Conservation (phyloP, 2,797 vertebrate species). For the Craterocephalus amniculus region DNA sequence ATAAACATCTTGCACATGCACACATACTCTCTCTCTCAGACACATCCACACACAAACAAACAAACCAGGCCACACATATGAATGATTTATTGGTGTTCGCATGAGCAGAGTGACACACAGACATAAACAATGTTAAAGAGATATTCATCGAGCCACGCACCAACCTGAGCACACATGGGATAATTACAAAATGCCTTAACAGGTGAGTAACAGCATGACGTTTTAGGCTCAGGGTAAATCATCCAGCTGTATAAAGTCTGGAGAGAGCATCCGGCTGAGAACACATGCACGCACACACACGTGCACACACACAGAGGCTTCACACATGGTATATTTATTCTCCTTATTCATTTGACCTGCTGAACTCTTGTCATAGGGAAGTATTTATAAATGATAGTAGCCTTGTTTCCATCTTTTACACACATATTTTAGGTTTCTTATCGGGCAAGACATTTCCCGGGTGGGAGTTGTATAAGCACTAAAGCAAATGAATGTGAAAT, state of each 20-base stretch:
- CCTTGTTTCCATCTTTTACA: conserved; percentile 49
- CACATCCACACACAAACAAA: conserved; percentile 21
- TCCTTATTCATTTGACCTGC: conserved; percentile 50
- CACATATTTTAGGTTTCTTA: conserved; percentile 56
- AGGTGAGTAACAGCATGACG: conserved; percentile 53
- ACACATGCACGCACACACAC: conserved; percentile 19
- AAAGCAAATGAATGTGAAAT: conserved; percentile 51
- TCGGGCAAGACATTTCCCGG: conserved; percentile 41
- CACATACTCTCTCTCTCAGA: neutral
- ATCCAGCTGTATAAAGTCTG: conserved; percentile 68
- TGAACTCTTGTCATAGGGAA: conserved; percentile 47
- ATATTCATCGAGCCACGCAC: conserved; percentile 47
- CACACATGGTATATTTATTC: conserved; percentile 48
- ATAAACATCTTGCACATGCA: conserved; percentile 41
- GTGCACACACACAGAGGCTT: conserved; percentile 7
- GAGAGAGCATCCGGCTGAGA: conserved; percentile 41
- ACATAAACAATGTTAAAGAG: conserved; percentile 53
- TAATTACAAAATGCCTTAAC: conserved; percentile 39
- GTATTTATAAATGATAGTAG: conserved; percentile 40
- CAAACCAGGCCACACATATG: conserved; percentile 48
- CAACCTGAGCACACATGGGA: conserved; percentile 3
- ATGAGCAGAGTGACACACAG: conserved; percentile 34
- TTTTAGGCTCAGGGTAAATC: conserved; percentile 56
- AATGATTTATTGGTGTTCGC: conserved; percentile 60
- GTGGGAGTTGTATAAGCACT: conserved; percentile 55